Base-by-base conservation (phyloP, 2,888 invertebrate genomes). In the Melikaiella ostensackeni region DNA sequence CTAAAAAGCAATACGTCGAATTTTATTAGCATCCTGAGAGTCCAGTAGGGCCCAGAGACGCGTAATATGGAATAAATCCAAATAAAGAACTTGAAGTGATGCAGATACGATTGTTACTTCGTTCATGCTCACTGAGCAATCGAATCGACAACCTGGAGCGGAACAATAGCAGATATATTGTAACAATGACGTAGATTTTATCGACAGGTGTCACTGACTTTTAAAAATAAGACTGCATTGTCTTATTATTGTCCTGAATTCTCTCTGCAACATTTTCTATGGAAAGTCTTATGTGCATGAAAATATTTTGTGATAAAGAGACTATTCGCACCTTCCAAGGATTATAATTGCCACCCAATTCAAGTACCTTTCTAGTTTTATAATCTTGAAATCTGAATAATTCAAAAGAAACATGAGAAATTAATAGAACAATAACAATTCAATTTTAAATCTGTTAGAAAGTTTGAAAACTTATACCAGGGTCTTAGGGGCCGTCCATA, bases 121-220 rank as follows among this genome's bases (percentile, higher is more conserved):
- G 24, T 70, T 70, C 70, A 70, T 70, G 50, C n/a, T 13, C 33
- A 50, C 27, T 70, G 50, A 70, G 27, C 50, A 50, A 30, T 24
- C 27, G 50, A 70, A 30, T 70, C 11, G 30, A 70, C 70, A 50
- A 70, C 70, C 50, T 70, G 50, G 66, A 24, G 46, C 46, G 27
- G 46, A 70, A 70, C 30, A 70, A 70, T 70, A 50, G 50, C 42
- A 70, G 50, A 70, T 70, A 70, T 42, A 46, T 50, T 70, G 27
- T 19, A 50, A 70, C 50, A 50, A 70, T 70, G 46, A 66, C 19
- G 30, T 66, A 70, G 70, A 70, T 70, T 70, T 70, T 50, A 70
- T 70, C 70, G 70, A 30, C 46, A 70, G 50, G 70, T 70, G 70
- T 70, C 50, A 70, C 27, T 70, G 57, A 75, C 57, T 59, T 35